Percentiles rank a stretch among this genome's conserved stretches.
Evolutionary conservation across 1,140 invertebrate species (phyloP).

Genomic region (Amphibalanus amphitrite): DNA sequence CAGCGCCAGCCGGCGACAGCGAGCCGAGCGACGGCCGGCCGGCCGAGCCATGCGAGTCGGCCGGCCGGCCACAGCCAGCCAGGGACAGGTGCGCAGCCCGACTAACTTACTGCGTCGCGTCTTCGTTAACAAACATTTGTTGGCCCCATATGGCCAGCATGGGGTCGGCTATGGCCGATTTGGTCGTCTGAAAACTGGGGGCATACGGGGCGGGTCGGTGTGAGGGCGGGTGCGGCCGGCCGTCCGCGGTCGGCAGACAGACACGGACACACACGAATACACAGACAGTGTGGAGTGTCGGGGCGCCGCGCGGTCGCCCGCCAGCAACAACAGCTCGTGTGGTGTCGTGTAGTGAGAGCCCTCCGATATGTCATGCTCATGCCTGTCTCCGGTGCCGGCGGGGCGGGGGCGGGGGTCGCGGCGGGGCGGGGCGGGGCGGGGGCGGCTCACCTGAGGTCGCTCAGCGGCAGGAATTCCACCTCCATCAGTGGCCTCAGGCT

Average conservation of each 20-base stretch:
- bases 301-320: too few species aligned
- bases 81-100: not conserved
- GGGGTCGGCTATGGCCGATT: slow-evolving; percentile 88
- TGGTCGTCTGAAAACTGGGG: slow-evolving; percentile 82
- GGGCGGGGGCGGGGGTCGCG: too few species aligned
- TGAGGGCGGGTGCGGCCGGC: too few species aligned
- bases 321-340: too few species aligned
- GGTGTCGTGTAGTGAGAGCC: not conserved
- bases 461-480: slow-evolving; percentile 79
- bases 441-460: slow-evolving; percentile 66
- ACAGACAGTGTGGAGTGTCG: not conserved
- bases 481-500: slow-evolving; percentile 77
- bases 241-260: not conserved
- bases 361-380: not conserved
- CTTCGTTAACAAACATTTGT: slow-evolving; percentile 89
- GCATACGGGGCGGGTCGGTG: slow-evolving; percentile 19
- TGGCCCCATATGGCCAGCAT: slow-evolving; percentile 94
- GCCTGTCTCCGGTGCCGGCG: not conserved
- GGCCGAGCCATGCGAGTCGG: too few species aligned
- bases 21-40: too few species aligned
- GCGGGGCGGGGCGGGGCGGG: too few species aligned
- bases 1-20: too few species aligned
- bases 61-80: not conserved
- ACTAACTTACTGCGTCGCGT: slow-evolving; percentile 34
- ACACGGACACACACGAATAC: not conserved